phyloP scores from a whole-genome alignment of 2,113 vertebrate genomes.

The Dipodomys merriami region DNA sequence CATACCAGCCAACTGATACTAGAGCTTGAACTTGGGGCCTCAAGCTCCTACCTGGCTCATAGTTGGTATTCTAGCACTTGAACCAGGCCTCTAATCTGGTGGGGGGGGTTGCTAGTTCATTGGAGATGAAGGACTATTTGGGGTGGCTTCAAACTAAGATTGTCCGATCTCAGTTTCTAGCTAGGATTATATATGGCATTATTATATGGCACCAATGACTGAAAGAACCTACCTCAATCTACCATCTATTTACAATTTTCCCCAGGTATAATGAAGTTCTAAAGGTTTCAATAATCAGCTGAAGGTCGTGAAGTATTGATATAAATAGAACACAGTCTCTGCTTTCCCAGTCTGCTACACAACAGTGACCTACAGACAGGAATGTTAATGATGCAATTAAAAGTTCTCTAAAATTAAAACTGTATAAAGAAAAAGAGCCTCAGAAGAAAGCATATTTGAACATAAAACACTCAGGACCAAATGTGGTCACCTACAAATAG shows the following conservation, averaged over 20 bases:
- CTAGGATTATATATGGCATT: too few species aligned
- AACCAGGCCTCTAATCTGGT: too few species aligned
- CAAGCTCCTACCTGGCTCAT: too few species aligned
- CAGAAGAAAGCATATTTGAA: constrained; percentile 68
- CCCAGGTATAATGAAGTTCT: not conserved
- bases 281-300: constrained; percentile 44
- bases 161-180: too few species aligned
- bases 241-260: constrained; percentile 27
- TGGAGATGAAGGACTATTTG: too few species aligned
- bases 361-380: constrained; percentile 75
- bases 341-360: constrained; percentile 71
- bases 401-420: constrained; percentile 78
- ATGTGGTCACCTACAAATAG: constrained; percentile 46
- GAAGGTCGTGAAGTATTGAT: constrained; percentile 63
- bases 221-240: not conserved
- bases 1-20: not conserved
- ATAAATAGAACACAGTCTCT: constrained; percentile 67
- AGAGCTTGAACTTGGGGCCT: too few species aligned
- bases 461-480: constrained; percentile 47
- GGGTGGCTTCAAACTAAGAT: too few species aligned
- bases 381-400: constrained; percentile 80
- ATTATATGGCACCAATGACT: not conserved
- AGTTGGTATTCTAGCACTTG: too few species aligned
- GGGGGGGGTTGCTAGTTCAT: too few species aligned
- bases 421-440: constrained; percentile 59